These are phyloP conservation scores for Drosophila conformis DNA, from an alignment of 2,888 invertebrate species.

Conservation along the genomic window DNA sequence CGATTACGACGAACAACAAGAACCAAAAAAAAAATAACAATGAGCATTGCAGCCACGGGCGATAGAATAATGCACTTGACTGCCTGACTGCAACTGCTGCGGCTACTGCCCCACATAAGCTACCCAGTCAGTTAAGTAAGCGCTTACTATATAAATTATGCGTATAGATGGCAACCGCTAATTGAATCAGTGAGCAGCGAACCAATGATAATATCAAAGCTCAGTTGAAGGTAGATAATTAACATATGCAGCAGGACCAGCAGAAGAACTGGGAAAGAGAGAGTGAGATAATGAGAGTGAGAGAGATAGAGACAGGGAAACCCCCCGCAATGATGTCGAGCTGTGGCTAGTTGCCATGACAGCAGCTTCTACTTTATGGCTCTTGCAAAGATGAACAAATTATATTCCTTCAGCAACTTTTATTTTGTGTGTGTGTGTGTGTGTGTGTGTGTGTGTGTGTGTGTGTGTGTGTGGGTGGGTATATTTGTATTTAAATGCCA, in stretches of 20 bases:
- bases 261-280: background rate
- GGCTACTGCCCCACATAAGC: conserved; percentile 59
- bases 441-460: conserved; percentile 1
- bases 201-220: conserved; percentile 37
- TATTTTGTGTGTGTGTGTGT: background rate
- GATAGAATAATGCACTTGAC: conserved; percentile 65
- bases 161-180: conserved; percentile 64
- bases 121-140: conserved; percentile 10
- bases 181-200: conserved; percentile 70
- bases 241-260: conserved; percentile 46
- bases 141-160: conserved; percentile 42
- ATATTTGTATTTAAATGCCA: conserved; percentile 40
- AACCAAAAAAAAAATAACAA: conserved; percentile 11
- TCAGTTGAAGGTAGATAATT: conserved; percentile 55
- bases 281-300: background rate
- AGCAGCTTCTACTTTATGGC: conserved; percentile 46
- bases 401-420: conserved; percentile 29
- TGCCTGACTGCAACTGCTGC: conserved; percentile 7
- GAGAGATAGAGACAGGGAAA: background rate
- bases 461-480: conserved; percentile 13
- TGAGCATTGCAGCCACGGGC: conserved; percentile 3
- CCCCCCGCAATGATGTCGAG: conserved; percentile 39
- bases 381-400: conserved; percentile 25
- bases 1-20: conserved; percentile 59
- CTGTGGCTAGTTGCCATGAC: conserved; percentile 39